Percentiles rank a stretch among this genome's conserved stretches.
phyloP scores from a whole-genome alignment of 2,888 invertebrate genomes.

The Trachelus stipa region DNA sequence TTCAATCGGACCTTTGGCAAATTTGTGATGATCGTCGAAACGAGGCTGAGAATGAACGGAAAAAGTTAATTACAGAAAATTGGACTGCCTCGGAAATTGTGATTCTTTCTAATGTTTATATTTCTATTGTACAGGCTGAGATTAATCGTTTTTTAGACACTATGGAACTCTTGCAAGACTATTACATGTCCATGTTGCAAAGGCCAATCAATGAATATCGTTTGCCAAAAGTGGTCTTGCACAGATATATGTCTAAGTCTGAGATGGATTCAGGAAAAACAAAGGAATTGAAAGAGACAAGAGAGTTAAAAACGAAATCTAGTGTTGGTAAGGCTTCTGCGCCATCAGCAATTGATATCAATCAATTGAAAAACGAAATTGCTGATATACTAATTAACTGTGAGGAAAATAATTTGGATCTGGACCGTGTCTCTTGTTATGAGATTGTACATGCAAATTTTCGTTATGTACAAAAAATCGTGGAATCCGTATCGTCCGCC shows the following conservation, averaged over 20 bases:
- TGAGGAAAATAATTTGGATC: slow-evolving; percentile 13
- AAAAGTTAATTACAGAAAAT: slow-evolving; percentile 69
- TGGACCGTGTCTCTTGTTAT: slow-evolving; percentile 22
- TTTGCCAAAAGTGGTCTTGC: slow-evolving; percentile 20
- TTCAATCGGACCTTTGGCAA: slow-evolving; percentile 69
- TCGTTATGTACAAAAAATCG: slow-evolving; percentile 22
- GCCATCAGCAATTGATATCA: slow-evolving; percentile 21
- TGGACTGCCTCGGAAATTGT: slow-evolving; percentile 72
- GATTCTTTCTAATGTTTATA: slow-evolving; percentile 70
- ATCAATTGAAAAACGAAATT: slow-evolving; percentile 31
- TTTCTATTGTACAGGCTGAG: slow-evolving; percentile 73
- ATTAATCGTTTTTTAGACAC: slow-evolving; percentile 70
- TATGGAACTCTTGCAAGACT: slow-evolving; percentile 65
- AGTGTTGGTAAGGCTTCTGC: background rate
- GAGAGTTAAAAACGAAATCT: background rate
- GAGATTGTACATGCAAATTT: slow-evolving; percentile 34
- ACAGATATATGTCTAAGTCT: slow-evolving; percentile 16
- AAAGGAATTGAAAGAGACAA: slow-evolving; percentile 18
- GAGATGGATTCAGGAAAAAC: slow-evolving; percentile 9
- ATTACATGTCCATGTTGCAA: slow-evolving; percentile 61
- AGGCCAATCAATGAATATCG: slow-evolving; percentile 27
- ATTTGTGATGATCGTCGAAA: slow-evolving; percentile 72
- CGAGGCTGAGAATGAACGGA: slow-evolving; percentile 70
- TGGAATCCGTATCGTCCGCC: slow-evolving; percentile 24
- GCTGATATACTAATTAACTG: slow-evolving; percentile 18